Base-by-base conservation (phyloP, 2,797 vertebrate species). In the Margarornis squamiger region DNA sequence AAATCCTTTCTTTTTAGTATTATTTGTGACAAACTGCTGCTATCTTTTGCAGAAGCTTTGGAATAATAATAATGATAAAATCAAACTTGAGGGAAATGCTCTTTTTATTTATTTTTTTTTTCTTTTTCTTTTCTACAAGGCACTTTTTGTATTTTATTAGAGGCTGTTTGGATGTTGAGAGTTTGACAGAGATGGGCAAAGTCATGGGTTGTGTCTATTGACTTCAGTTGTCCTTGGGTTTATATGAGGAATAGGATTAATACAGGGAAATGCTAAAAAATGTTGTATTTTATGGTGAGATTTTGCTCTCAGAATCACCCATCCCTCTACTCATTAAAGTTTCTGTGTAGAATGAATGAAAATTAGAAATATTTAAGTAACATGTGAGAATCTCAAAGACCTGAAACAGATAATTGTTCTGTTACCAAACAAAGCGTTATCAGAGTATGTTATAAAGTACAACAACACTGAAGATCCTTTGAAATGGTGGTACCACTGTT, bases 231-330 rank as follows among this genome's bases (percentile, higher is more conserved):
- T 58, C 11, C 51, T 84, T 57, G 23, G 54, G 14, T 32, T 55
- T 22, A 4, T 17, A 16, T 4, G 3, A 86, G 34, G 14, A 79
- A 24, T 22, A 23, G 3, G 2, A 10, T 49, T n/a, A 30, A 66
- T 14, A 4, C 5, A 38, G n/a, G 43, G 34, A 63, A 52, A 61
- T 17, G 6, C 3, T 55, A 14, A n/a, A 74, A 62, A 54, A 2
- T 14, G 1, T 9, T 24, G 1, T 11, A 1, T 38, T 36, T 29
- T 52, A n/a, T 21, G 21, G 9, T 1, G 10, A 49, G 13, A 0
- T 21, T 57, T 78, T 39, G 14, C 9, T 24, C 76, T 92, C 18
- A 24, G 27, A 26, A 27, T 32, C 29, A 34, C 7, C 17, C 22
- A 3, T 15, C 12, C 1, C 5, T 14, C 2, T 4, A 3, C 4